Evolutionary conservation across 2,888 invertebrate species (phyloP), one percentile per base, ranked within the genome.

Genomic region (Glaucopsyche alexis): DNA sequence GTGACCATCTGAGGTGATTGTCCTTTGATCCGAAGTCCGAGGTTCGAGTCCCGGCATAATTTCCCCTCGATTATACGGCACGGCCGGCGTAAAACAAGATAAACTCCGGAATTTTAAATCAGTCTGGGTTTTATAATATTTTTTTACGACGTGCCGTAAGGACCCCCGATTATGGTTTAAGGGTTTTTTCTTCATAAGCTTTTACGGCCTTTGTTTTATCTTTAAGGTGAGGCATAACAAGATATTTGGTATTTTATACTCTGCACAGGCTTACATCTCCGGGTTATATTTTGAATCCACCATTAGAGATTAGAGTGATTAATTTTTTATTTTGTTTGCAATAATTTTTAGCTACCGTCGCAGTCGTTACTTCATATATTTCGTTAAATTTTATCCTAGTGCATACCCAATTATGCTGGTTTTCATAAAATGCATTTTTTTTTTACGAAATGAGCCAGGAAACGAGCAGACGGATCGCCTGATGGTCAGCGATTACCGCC

Each of bases 21-120:
- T 50, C 78, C 79, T 74, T 70, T 75, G 74, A 71, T 71, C 73
- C 72, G 67, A 52, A 71, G 77, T 73, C 76, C 71, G 74, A 73
- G 77, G 78, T 80, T 78, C 80, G 77, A 77, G 40, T 76, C 77
- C 76, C 74, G 79, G 80, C 77, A 80, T 80, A 79, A 80, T 78
- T 71, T 76, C 29, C 71, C 74, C 38, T 55, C 64, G 64, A 78
- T 80, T 79, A 79, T 80, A 72, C 79, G 52, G 47, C 19, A 9
- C 49, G 52, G 74, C 45, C 65, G 75, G 29, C 29, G 29, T 29
- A 29, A 73, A 13, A 42, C 29, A 42, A 38, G 72, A 66, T 50
- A 50, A 72, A 50, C 38, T 60, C 69, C 73, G 55, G 73, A 74
- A 75, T 74, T 75, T 75, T 73, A 76, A 72, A 75, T 74, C 42